Percentiles rank a stretch among this genome's conserved stretches.
These are phyloP conservation scores for Boleophthalmus pectinirostris DNA, from an alignment of 2,113 vertebrate genomes.

Conservation along the genomic window DNA sequence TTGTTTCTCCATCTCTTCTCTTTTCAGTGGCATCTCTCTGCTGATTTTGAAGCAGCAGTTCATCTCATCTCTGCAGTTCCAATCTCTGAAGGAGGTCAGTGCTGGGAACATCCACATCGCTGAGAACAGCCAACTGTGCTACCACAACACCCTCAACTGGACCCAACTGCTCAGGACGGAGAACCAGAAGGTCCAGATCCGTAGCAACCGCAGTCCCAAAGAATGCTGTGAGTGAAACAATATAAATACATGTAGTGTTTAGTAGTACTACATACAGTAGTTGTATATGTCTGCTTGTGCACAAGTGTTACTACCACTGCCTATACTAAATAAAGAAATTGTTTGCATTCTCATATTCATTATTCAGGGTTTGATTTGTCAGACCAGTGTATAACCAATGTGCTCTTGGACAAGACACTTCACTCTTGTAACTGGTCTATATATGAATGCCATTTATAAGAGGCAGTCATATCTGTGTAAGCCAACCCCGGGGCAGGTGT, in stretches of 20 bases:
- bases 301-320: no score
- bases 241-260: background rate
- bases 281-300: background rate
- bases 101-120: slow-evolving; percentile 96
- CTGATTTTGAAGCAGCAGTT: slow-evolving; percentile 95
- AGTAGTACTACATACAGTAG: background rate
- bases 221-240: slow-evolving; percentile 88
- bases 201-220: slow-evolving; percentile 87
- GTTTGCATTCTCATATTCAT: no score
- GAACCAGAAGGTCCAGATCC: slow-evolving; percentile 88
- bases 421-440: no score
- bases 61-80: slow-evolving; percentile 91
- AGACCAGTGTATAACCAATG: no score
- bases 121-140: slow-evolving; percentile 95
- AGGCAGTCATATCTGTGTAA: no score
- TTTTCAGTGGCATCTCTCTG: slow-evolving; percentile 90
- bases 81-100: slow-evolving; percentile 94
- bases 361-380: no score
- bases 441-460: no score
- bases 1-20: slow-evolving; percentile 13
- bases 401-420: no score
- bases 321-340: no score
- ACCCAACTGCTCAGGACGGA: slow-evolving; percentile 87
- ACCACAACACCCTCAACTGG: slow-evolving; percentile 97
- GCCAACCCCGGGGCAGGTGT: no score